A percentile compares a stretch with the other conserved stretches of the same genome.
These are phyloP conservation scores for Cottus gobio DNA, from an alignment of 2,113 vertebrate genomes.

Conservation along the genomic window DNA sequence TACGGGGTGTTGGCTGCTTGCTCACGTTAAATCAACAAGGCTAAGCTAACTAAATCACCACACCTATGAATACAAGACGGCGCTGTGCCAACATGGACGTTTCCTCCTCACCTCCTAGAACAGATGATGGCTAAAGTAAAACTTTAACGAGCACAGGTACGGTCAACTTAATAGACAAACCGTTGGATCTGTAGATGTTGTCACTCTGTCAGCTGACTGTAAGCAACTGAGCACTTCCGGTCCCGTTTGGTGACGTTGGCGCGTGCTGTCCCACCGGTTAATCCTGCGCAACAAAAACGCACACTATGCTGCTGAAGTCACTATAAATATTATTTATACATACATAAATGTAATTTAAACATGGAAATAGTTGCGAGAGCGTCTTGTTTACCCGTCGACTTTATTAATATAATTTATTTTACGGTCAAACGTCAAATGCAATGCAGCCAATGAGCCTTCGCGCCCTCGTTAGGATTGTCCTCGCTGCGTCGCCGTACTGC, in stretches of 20 bases:
- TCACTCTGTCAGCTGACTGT: constrained; percentile 64
- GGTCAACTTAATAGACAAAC: constrained; percentile 38
- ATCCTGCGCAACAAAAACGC: constrained; percentile 45
- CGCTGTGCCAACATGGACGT: too few species aligned
- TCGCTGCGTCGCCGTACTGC: constrained; percentile 63
- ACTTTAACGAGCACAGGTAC: not conserved
- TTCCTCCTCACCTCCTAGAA: not conserved
- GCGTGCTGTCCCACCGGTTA: accelerated
- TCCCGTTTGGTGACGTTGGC: constrained; percentile 56
- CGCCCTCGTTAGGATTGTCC: constrained; percentile 45
- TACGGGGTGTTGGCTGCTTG: constrained; percentile 8
- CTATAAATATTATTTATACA: too few species aligned
- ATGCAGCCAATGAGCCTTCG: not conserved
- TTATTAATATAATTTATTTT: not conserved
- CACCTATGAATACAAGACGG: not conserved
- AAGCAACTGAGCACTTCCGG: constrained; percentile 47
- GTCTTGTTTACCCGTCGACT: accelerated
- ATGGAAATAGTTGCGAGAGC: accelerated
- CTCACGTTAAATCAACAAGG: not conserved
- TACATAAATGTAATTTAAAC: not conserved
- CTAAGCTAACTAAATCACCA: not conserved
- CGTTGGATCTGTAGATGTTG: constrained; percentile 6
- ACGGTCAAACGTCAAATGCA: not conserved
- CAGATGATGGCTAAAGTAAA: not conserved
- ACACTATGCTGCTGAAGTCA: not conserved